Evolutionary conservation across 2,888 invertebrate genomes (phyloP).

Genomic region (Dorcus hopei): DNA sequence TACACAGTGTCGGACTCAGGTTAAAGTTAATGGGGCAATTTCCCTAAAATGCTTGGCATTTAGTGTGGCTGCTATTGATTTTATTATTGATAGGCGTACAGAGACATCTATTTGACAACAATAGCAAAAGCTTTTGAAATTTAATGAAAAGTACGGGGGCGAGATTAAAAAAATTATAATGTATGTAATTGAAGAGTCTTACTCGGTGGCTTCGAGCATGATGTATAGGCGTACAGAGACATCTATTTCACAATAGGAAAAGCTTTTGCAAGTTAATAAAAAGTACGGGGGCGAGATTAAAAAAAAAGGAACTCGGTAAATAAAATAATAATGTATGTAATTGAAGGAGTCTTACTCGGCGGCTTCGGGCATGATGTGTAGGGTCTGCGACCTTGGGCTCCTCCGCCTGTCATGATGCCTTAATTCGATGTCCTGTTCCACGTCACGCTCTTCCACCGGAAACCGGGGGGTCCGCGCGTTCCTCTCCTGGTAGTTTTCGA

Average conservation of each 20-base stretch:
- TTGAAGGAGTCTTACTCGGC: constrained; percentile 5
- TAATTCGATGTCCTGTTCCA: constrained; percentile 10
- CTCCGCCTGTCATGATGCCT: background rate
- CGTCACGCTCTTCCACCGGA: constrained; percentile 12
- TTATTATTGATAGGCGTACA: too few species aligned
- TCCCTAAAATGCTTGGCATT: too few species aligned
- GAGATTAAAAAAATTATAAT: background rate
- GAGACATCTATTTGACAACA: too few species aligned
- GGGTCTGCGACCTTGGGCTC: constrained; percentile 13
- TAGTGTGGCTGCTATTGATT: too few species aligned
- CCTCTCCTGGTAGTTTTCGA: constrained; percentile 4
- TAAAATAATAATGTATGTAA: background rate
- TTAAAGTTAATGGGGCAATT: too few species aligned
- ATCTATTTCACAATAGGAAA: too few species aligned
- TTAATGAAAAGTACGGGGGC: too few species aligned
- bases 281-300: too few species aligned
- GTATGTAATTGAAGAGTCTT: constrained; percentile 1
- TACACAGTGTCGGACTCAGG: too few species aligned
- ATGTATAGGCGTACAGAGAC: background rate
- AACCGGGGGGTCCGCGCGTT: constrained; percentile 13
- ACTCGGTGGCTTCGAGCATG: constrained; percentile 9
- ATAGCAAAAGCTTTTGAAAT: too few species aligned
- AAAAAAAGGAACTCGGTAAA: background rate
- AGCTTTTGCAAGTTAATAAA: too few species aligned
- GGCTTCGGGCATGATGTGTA: constrained; percentile 8